Percentiles rank a stretch among this genome's conserved stretches.
Evolutionary conservation across 2,113 vertebrate genomes (phyloP).

Genomic region (Peromyscus polionotus): DNA sequence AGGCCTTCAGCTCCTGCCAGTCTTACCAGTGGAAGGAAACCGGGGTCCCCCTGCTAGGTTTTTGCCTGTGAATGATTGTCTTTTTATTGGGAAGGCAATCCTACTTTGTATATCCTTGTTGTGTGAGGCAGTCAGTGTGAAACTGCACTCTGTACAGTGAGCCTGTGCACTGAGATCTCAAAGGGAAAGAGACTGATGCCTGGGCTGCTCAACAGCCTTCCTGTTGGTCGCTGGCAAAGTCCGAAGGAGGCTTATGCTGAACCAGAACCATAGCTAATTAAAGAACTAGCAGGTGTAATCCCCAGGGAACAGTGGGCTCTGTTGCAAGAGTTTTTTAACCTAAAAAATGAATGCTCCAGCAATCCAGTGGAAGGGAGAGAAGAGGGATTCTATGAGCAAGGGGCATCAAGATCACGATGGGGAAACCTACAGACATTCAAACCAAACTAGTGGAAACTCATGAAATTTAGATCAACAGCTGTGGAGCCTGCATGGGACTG

Average conservation of each 20-base stretch:
- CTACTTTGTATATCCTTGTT: neutral
- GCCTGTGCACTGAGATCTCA: neutral
- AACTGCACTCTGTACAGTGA: neutral
- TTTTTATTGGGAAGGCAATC: neutral
- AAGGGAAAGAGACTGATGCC: neutral
- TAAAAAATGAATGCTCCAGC: neutral
- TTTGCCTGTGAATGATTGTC: conserved; percentile 1
- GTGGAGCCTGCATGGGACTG: too few species aligned
- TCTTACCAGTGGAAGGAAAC: neutral
- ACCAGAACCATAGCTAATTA: conserved; percentile 25
- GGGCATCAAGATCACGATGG: too few species aligned
- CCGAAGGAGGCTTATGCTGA: neutral
- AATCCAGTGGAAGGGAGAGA: too few species aligned
- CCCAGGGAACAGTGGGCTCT: neutral
- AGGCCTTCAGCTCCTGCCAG: neutral
- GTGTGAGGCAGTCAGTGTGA: neutral
- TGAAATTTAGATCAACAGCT: too few species aligned
- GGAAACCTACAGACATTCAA: too few species aligned
- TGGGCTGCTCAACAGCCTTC: neutral
- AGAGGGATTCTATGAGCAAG: too few species aligned
- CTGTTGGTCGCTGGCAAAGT: neutral
- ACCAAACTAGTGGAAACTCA: too few species aligned
- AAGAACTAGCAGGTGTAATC: neutral
- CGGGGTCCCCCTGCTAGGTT: neutral
- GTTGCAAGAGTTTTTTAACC: neutral